Conservation (phyloP, 2,113 vertebrate species). For the Notothenia coriiceps region DNA sequence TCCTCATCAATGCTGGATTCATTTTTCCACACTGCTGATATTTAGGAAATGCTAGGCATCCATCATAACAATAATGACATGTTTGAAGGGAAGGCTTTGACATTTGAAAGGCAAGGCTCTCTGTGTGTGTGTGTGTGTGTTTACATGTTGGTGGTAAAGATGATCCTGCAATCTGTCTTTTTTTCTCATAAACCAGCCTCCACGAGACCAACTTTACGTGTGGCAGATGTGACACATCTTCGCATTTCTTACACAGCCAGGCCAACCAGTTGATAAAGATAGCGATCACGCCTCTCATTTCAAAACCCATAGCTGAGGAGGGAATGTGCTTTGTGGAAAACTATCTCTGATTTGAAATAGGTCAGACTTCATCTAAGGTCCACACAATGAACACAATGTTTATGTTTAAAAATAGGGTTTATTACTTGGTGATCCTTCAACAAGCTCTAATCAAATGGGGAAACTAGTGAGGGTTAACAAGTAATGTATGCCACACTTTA, state of each 20-base stretch:
- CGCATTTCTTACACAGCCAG: slow-evolving; percentile 19
- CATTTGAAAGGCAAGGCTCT: slow-evolving; percentile 17
- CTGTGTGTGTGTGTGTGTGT: slow-evolving; percentile 3
- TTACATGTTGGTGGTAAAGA: slow-evolving; percentile 15
- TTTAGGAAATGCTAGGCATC: slow-evolving; percentile 50
- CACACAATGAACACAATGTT: slow-evolving; percentile 62
- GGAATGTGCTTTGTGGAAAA: slow-evolving; percentile 27
- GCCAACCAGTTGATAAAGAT: slow-evolving; percentile 40
- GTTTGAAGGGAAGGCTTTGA: slow-evolving; percentile 33
- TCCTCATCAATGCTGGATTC: slow-evolving; percentile 40
- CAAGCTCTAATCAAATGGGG: slow-evolving; percentile 57
- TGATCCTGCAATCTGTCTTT: slow-evolving; percentile 2
- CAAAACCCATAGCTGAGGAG: slow-evolving; percentile 13
- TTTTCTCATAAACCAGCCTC: slow-evolving; percentile 14
- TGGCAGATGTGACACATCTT: neutral
- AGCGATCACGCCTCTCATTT: slow-evolving; percentile 30
- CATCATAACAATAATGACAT: slow-evolving; percentile 46
- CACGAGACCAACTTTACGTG: neutral
- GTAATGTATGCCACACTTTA: slow-evolving; percentile 42
- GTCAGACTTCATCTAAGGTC: slow-evolving; percentile 55
- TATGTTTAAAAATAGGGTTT: slow-evolving; percentile 58
- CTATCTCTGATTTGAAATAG: slow-evolving; percentile 53
- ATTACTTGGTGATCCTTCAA: slow-evolving; percentile 56
- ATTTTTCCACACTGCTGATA: slow-evolving; percentile 40
- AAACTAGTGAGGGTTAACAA: slow-evolving; percentile 37